Evolutionary conservation across 2,113 vertebrate genomes (phyloP), one percentile per base, ranked within the genome.

Genomic region (Lophius piscatorius): DNA sequence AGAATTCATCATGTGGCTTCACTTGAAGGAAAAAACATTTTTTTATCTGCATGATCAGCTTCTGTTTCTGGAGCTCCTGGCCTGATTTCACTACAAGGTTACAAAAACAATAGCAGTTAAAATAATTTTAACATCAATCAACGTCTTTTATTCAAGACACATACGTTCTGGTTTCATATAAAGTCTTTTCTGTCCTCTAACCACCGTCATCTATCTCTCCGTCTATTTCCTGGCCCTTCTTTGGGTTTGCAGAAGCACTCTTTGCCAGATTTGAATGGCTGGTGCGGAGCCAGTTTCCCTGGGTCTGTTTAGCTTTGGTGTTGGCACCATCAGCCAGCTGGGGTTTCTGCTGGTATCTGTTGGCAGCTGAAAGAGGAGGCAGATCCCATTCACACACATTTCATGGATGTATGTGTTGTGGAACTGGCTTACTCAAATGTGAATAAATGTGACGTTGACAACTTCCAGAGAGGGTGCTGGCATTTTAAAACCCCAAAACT

Each of bases 291-390:
- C 62, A 87, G 70, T 16, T 33, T 82, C 70, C 57, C 29, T 57
- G 41, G n/a, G 56, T 38, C 63, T 70, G 68, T 82, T 73, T 59
- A 58, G 61, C 61, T 21, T 22, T 13, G 47, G 29, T 17, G 10
- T 46, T 47, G 78, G 67, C 71, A 84, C 78, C 16, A 17, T n/a
- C 72, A 83, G 83, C 76, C 63, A 76, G 74, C 82, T 81, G 47
- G 35, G 86, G 81, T 76, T 86, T 84, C 82, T 88, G 74, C 79
- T 80, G 77, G 84, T 75, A 82, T 77, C 82, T 81, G 13, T 55
- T 76, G 55, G 71, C 75, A 70, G 57, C 54, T 17, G n/a, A 17
- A 71, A 76, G 84, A 68, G 67, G 58, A 66, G 70, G 84, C 84
- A 49, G 73, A 38, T 11, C 11, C 7, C 1, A 6, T 60, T 9